Conservation (phyloP, 53 echinoderm and acorn worm species). For the Paracentrotus lividus region DNA sequence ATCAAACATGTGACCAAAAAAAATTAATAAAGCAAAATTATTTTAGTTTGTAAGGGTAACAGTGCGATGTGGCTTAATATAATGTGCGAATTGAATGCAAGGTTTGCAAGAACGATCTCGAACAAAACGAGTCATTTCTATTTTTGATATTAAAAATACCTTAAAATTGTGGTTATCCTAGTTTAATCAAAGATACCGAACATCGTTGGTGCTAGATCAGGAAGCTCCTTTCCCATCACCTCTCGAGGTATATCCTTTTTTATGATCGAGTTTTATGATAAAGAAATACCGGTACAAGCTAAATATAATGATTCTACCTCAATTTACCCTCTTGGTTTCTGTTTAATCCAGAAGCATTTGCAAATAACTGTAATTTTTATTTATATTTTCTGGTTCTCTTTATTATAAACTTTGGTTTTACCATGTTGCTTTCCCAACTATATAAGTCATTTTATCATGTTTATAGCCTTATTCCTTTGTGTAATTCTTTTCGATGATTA, state of each 20-base stretch:
- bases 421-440: no score
- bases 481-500: no score
- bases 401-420: no score
- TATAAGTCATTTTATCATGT: no score
- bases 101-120: neutral
- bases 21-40: no score
- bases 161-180: neutral
- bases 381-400: no score
- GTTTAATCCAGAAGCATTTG: neutral
- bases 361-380: neutral
- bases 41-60: no score
- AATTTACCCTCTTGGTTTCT: neutral
- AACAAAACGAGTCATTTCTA: neutral
- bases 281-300: neutral
- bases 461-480: no score
- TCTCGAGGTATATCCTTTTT: neutral
- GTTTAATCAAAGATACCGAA: neutral
- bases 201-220: neutral
- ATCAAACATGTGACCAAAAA: neutral
- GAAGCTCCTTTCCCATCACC: neutral
- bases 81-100: no score
- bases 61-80: no score
- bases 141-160: neutral
- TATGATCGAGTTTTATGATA: neutral
- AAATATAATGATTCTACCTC: slow-evolving; percentile 10